A percentile compares a stretch with the other conserved stretches of the same genome.
Evolutionary conservation across 1,140 invertebrate genomes (phyloP).

Genomic region (Aphis gossypii): DNA sequence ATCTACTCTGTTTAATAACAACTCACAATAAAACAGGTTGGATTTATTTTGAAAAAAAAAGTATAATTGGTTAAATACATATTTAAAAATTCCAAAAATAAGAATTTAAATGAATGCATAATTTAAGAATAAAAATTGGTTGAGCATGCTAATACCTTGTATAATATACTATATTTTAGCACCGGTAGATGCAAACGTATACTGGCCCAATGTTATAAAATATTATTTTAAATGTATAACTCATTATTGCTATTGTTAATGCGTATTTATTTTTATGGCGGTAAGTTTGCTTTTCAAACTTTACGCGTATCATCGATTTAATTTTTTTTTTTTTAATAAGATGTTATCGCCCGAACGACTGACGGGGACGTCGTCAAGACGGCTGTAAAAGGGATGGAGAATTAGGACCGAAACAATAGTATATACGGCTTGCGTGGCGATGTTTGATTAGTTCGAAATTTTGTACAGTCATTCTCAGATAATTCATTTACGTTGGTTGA

Average conservation of each 20-base stretch:
- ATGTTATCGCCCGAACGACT: background rate
- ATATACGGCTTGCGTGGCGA: background rate
- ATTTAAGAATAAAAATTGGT: background rate
- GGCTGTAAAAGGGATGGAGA: constrained; percentile 2
- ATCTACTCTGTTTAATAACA: background rate
- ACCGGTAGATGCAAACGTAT: too few species aligned
- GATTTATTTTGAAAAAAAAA: background rate
- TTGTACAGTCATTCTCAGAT: background rate
- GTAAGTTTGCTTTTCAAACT: background rate
- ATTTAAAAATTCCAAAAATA: background rate
- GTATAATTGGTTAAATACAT: background rate
- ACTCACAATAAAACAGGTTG: background rate
- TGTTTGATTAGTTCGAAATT: constrained; percentile 19
- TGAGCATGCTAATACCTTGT: background rate
- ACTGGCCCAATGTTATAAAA: background rate
- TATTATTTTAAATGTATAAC: background rate
- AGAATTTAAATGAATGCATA: background rate
- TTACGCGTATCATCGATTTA: background rate
- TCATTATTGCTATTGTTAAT: background rate
- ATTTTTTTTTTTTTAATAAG: background rate
- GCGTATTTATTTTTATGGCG: background rate
- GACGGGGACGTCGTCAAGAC: background rate
- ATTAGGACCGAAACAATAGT: background rate
- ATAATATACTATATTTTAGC: background rate
- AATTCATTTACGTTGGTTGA: constrained; percentile 13